These are phyloP conservation scores for Dynastes hyllus DNA, from an alignment of 2,888 invertebrate species.

Conservation along the genomic window DNA sequence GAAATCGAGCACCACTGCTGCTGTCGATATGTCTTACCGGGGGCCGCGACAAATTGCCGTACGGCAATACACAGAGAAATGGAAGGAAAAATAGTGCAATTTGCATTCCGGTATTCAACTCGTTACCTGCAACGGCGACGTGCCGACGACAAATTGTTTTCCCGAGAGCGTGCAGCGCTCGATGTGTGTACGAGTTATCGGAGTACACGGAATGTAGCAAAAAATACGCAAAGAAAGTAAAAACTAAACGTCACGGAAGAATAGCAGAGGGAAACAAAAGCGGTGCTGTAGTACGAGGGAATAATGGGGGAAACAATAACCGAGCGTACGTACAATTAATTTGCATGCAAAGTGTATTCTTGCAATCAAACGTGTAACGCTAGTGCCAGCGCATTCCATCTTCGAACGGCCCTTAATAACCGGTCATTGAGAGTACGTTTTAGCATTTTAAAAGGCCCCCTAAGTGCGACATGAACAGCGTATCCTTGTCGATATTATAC, in stretches of 20 bases:
- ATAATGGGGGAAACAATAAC: neutral
- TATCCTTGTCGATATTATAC: neutral
- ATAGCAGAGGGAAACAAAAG: neutral
- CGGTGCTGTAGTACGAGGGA: neutral
- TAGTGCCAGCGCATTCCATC: slow-evolving; percentile 7
- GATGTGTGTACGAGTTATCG: slow-evolving; percentile 9
- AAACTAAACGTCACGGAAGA: slow-evolving; percentile 1
- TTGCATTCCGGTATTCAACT: slow-evolving; percentile 13
- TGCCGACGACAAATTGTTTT: slow-evolving; percentile 22
- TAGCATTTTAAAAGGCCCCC: neutral
- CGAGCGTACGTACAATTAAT: slow-evolving; percentile 4
- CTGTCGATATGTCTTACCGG: no score
- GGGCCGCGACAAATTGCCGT: no score
- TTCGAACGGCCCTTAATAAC: slow-evolving; percentile 19
- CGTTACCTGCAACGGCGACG: slow-evolving; percentile 27
- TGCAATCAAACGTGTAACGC: neutral
- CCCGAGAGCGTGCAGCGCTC: neutral
- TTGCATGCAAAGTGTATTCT: slow-evolving; percentile 13
- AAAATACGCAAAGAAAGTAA: neutral
- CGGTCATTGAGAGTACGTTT: slow-evolving; percentile 24
- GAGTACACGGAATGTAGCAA: neutral
- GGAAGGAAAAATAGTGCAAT: slow-evolving; percentile 15
- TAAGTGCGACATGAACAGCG: slow-evolving; percentile 10
- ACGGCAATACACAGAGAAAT: neutral
- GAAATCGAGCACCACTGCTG: no score